Evolutionary conservation across 2,888 invertebrate genomes (phyloP).

Genomic region (Apamea sordens): DNA sequence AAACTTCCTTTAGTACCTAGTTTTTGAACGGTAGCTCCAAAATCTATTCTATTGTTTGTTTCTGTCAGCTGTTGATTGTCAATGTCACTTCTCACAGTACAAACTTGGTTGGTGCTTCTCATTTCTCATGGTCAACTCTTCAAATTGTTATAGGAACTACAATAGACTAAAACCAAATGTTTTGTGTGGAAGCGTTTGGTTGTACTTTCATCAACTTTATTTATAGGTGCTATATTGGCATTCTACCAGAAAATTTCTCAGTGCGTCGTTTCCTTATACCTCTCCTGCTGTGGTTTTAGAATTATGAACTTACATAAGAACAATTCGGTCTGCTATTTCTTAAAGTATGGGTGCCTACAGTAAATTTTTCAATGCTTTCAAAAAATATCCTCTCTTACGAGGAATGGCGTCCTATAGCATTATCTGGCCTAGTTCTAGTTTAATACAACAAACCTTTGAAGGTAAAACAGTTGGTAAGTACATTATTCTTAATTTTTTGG

Average conservation of each 20-base stretch:
- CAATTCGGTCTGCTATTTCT: slow-evolving; percentile 20
- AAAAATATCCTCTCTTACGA: slow-evolving; percentile 85
- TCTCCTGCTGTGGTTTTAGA: slow-evolving; percentile 58
- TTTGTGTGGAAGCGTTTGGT: slow-evolving; percentile 20
- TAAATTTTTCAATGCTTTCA: slow-evolving; percentile 77
- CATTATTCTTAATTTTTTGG: background rate
- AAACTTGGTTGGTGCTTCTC: background rate
- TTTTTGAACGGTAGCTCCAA: background rate
- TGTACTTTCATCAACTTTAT: slow-evolving; percentile 55
- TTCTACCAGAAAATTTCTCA: slow-evolving; percentile 68
- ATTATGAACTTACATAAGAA: slow-evolving; percentile 64
- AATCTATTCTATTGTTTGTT: background rate
- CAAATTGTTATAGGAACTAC: background rate
- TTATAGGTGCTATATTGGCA: slow-evolving; percentile 67
- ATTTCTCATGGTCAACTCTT: background rate
- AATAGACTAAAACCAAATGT: slow-evolving; percentile 11
- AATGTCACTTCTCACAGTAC: too few species aligned
- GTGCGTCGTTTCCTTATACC: slow-evolving; percentile 61
- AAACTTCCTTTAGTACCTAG: background rate
- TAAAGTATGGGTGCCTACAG: slow-evolving; percentile 79
- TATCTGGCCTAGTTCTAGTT: slow-evolving; percentile 93
- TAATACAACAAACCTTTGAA: slow-evolving; percentile 93
- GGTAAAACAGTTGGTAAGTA: slow-evolving; percentile 91
- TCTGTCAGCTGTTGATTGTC: too few species aligned
- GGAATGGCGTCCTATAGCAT: slow-evolving; percentile 93